phyloP scores from a whole-genome alignment of 2,888 invertebrate species.

The Eupithecia abbreviata region DNA sequence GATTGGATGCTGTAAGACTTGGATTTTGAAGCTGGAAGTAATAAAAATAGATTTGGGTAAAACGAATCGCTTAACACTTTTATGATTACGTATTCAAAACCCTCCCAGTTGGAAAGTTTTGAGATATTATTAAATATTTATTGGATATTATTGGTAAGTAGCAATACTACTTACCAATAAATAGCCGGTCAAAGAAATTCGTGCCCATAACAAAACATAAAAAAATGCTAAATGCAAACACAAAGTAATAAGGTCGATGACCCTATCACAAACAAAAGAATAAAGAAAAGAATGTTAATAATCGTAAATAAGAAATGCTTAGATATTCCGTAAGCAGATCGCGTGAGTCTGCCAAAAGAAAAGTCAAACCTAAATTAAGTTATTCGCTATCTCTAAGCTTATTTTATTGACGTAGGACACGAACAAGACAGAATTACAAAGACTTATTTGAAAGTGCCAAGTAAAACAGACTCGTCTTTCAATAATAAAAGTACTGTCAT shows the following conservation, averaged over 20 bases:
- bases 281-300: constrained; percentile 11
- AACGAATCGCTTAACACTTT: background rate
- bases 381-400: constrained; percentile 27
- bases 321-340: background rate
- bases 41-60: background rate
- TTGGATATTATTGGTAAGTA: background rate
- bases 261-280: constrained; percentile 9
- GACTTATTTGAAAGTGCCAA: background rate
- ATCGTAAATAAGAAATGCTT: constrained; percentile 10
- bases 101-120: too few species aligned
- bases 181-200: too few species aligned
- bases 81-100: background rate
- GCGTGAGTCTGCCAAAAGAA: constrained; percentile 23
- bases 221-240: background rate
- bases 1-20: constrained; percentile 68
- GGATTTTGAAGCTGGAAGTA: constrained; percentile 56
- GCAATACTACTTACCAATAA: too few species aligned
- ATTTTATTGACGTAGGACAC: constrained; percentile 24
- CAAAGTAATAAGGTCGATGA: background rate
- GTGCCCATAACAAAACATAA: background rate
- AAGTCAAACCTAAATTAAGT: constrained; percentile 25
- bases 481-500: background rate
- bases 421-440: constrained; percentile 10
- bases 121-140: too few species aligned
- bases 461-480: background rate